Evolutionary conservation across 2,888 invertebrate genomes (phyloP).

Genomic region (Troilus luridus): DNA sequence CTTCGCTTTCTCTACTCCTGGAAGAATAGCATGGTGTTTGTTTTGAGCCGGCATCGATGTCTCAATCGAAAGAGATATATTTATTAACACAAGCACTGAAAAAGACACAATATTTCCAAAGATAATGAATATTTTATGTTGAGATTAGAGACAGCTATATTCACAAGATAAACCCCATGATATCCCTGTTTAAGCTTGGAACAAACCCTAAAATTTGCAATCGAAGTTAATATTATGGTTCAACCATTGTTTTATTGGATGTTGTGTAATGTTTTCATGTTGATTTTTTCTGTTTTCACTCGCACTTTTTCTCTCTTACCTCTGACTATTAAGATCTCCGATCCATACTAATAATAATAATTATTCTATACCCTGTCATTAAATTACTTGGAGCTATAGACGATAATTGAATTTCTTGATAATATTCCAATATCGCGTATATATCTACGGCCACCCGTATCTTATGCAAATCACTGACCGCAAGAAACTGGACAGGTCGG

Average conservation of each 20-base stretch:
- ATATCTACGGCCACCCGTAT: background rate
- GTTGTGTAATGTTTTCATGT: too few relatives aligned
- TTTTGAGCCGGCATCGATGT: background rate
- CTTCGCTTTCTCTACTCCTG: background rate
- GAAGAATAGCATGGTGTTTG: background rate
- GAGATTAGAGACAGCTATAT: background rate
- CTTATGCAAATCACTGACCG: background rate
- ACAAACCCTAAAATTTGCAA: background rate
- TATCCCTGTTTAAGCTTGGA: background rate
- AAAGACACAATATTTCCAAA: background rate
- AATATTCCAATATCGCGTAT: background rate
- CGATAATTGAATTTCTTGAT: background rate
- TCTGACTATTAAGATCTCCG: too few relatives aligned
- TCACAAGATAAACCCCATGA: background rate
- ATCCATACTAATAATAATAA: background rate
- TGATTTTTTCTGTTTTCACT: too few relatives aligned
- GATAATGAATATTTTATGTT: background rate
- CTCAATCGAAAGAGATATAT: background rate
- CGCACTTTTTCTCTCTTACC: too few relatives aligned
- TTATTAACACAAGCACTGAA: background rate
- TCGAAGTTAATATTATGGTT: background rate
- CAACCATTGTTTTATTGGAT: too few relatives aligned
- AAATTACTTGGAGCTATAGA: background rate
- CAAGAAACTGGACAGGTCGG: background rate
- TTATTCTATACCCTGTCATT: background rate